A percentile compares a stretch with the other conserved stretches of the same genome.
Conservation (phyloP, 2,113 vertebrate species). For the Ictidomys tridecemlineatus region DNA sequence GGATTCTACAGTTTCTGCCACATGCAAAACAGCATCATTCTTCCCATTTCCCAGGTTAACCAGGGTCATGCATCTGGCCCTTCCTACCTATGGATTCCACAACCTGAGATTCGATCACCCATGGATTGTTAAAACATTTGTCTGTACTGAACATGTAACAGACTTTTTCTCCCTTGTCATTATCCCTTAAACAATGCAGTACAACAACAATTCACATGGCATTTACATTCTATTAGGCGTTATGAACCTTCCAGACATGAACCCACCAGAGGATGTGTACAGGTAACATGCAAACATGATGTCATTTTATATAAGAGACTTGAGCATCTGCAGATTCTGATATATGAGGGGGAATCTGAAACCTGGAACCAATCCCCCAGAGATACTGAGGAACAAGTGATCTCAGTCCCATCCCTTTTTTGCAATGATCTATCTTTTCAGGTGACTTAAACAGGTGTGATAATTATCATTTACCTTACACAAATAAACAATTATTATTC, state of each 20-base stretch:
- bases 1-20: background rate
- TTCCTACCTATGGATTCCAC: background rate
- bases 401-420: background rate
- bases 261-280: background rate
- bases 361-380: too few species aligned
- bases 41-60: background rate
- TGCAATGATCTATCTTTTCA: background rate
- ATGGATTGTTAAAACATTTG: background rate
- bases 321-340: background rate
- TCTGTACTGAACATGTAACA: background rate
- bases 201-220: background rate
- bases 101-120: background rate
- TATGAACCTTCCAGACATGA: background rate
- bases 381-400: background rate
- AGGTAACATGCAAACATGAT: background rate
- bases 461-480: conserved; percentile 59
- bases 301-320: background rate
- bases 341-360: background rate
- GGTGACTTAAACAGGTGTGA: conserved; percentile 38
- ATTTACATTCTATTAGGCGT: background rate
- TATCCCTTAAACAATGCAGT: background rate
- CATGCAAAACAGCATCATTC: background rate
- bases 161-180: background rate
- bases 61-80: background rate
- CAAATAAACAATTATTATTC: conserved; percentile 58